Percentiles rank a stretch among this genome's conserved stretches.
phyloP scores from a whole-genome alignment of 2,888 invertebrate species.

The Achlya flavicornis region DNA sequence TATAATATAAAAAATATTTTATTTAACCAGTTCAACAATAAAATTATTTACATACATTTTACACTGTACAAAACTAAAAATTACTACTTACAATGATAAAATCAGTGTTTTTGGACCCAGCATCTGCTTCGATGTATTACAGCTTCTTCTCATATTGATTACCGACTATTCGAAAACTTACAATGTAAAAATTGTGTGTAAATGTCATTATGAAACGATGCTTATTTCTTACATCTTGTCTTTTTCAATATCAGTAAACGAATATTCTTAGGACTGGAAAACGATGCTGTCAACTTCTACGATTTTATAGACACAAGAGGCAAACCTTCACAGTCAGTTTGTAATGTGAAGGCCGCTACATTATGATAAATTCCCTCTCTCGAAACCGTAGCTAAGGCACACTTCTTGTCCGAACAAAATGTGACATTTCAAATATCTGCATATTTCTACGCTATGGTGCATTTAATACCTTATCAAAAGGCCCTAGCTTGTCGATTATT shows the following conservation, averaged over 20 bases:
- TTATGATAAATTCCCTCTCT: neutral
- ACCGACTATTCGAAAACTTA: neutral
- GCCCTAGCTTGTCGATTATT: neutral
- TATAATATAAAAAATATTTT: conserved; percentile 63
- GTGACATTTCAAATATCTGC: no score
- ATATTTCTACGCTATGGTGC: no score
- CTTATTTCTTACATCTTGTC: neutral
- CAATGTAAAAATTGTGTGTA: no score
- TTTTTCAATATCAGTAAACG: neutral
- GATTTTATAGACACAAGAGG: neutral
- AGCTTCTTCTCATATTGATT: neutral
- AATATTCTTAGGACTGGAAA: neutral
- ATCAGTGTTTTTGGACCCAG: conserved; percentile 45
- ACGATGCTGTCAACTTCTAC: neutral
- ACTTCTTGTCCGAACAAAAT: neutral
- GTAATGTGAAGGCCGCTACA: neutral
- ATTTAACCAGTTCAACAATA: conserved; percentile 74
- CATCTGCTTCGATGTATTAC: conserved; percentile 40
- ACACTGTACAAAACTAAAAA: conserved; percentile 56
- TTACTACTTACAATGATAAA: conserved; percentile 33
- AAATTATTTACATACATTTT: conserved; percentile 68
- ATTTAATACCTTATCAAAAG: neutral
- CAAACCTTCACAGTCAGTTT: neutral
- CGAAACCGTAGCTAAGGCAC: neutral
- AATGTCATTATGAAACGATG: neutral